Conservation (phyloP, 1,140 invertebrate genomes). For the Plutomurus gul region DNA sequence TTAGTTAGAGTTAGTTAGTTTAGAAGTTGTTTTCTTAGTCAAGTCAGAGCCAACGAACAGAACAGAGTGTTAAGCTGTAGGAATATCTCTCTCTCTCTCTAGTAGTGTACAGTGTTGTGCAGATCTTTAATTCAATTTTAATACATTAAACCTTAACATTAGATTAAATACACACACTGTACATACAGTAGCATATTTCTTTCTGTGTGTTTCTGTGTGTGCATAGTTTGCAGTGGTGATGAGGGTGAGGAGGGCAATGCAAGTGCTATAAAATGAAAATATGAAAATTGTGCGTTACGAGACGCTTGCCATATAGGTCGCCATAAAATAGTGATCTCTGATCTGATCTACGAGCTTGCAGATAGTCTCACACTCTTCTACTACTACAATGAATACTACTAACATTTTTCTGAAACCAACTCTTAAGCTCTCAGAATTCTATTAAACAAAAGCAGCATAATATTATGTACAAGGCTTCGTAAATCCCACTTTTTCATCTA, state of each 20-base stretch:
- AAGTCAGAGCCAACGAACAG: not conserved
- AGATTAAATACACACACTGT: not conserved
- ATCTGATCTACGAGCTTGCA: not conserved
- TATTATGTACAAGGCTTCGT: too few species aligned
- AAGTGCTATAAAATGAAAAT: not conserved
- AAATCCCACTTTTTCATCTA: too few species aligned
- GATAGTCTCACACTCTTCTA: not conserved
- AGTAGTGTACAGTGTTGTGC: too few species aligned
- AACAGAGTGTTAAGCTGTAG: not conserved
- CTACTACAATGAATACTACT: too few species aligned
- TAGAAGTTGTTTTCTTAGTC: not conserved
- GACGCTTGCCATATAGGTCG: conserved; percentile 5
- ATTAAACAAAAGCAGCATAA: not conserved
- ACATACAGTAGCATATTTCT: not conserved
- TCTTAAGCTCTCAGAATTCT: too few species aligned
- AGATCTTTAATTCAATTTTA: too few species aligned
- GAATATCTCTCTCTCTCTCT: too few species aligned
- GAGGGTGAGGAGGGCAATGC: not conserved
- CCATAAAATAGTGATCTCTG: not conserved
- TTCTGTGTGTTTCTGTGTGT: not conserved
- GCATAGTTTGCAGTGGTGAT: not conserved
- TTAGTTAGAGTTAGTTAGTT: too few species aligned
- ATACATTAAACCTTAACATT: too few species aligned
- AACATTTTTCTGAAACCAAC: too few species aligned
- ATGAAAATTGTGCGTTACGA: conserved; percentile 24